Percentiles rank a stretch among this genome's conserved stretches.
Conservation (phyloP, 1,140 invertebrate genomes). For the Drosophila ohnishii region DNA sequence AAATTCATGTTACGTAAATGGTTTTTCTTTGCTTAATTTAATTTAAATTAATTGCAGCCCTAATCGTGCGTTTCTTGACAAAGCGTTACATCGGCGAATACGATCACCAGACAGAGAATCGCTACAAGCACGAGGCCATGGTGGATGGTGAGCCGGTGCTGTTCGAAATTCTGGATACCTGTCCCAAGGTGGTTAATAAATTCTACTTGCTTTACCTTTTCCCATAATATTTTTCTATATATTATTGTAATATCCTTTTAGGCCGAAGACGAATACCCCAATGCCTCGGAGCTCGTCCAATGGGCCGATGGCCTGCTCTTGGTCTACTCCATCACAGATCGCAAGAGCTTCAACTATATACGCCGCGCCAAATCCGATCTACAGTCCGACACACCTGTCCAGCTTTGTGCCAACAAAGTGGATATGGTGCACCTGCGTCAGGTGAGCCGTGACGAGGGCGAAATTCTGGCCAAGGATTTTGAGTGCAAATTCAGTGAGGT, state of each 20-base stretch:
- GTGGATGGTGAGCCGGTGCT: conserved; percentile 95
- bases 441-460: conserved; percentile 94
- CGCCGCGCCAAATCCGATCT: conserved; percentile 89
- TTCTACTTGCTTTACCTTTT: neutral
- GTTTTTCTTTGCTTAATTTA: conserved; percentile 24
- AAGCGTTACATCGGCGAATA: conserved; percentile 96
- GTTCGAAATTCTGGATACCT: conserved; percentile 96
- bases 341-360: conserved; percentile 93
- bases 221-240: neutral
- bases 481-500: conserved; percentile 95
- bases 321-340: conserved; percentile 96
- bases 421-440: conserved; percentile 96
- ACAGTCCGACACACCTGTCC: conserved; percentile 88
- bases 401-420: conserved; percentile 90
- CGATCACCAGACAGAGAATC: conserved; percentile 96
- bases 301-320: conserved; percentile 95
- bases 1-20: conserved; percentile 62
- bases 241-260: conserved; percentile 67
- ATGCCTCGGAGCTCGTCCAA: conserved; percentile 88
- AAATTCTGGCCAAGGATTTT: conserved; percentile 93
- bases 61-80: conserved; percentile 94
- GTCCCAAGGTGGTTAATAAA: conserved; percentile 84
- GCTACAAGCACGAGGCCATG: conserved; percentile 95
- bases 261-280: conserved; percentile 88
- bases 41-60: conserved; percentile 86